Conservation (phyloP, 2,113 vertebrate species). For the Ammodytes marinus region DNA sequence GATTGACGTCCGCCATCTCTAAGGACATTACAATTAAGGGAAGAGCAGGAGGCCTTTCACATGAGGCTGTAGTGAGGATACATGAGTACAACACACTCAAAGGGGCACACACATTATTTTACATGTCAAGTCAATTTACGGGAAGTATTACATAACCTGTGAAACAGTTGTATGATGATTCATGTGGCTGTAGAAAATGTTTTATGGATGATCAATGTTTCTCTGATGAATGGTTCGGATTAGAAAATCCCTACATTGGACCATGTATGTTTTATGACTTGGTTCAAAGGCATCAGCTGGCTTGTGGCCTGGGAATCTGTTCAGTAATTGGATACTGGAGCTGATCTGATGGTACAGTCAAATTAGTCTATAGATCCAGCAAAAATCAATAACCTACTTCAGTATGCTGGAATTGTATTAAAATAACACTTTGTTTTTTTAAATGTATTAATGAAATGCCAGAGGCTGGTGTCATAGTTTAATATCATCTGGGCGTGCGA, state of each 20-base stretch:
- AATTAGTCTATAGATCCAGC: slow-evolving; percentile 23
- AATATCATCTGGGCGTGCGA: slow-evolving; percentile 1
- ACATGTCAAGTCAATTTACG: background rate
- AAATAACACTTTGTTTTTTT: slow-evolving; percentile 25
- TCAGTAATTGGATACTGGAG: slow-evolving; percentile 25
- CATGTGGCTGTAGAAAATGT: background rate
- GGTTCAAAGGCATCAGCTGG: slow-evolving; percentile 42
- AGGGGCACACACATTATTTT: background rate
- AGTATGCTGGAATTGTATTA: slow-evolving; percentile 14
- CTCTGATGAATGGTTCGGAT: background rate
- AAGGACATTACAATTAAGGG: slow-evolving; percentile 8
- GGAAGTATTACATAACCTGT: background rate
- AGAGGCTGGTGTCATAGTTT: slow-evolving; percentile 11
- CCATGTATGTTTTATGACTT: slow-evolving; percentile 17
- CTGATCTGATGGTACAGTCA: slow-evolving; percentile 18
- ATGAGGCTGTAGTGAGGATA: background rate
- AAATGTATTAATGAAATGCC: slow-evolving; percentile 1
- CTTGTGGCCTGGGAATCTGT: slow-evolving; percentile 10
- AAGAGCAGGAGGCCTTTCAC: background rate
- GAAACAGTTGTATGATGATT: background rate
- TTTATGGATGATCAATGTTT: background rate
- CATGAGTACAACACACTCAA: background rate
- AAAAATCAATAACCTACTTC: slow-evolving; percentile 27
- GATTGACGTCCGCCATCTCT: slow-evolving; percentile 1
- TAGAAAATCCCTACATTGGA: slow-evolving; percentile 8